Evolutionary conservation across 2,797 vertebrate genomes (phyloP).

Genomic region (Sciaenops ocellatus): DNA sequence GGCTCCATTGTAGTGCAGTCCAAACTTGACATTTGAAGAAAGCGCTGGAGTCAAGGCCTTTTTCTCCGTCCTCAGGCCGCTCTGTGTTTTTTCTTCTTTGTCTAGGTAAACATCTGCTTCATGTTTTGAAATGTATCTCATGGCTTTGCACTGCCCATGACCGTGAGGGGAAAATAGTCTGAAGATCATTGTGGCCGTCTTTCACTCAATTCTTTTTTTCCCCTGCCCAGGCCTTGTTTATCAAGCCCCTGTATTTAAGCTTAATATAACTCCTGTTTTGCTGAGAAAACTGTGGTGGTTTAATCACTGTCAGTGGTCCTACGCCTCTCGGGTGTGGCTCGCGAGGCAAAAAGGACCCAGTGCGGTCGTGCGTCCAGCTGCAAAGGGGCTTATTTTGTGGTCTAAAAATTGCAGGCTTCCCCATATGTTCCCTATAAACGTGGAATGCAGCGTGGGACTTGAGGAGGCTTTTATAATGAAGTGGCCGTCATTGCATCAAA

Average conservation of each 20-base stretch:
- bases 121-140: constrained; percentile 85
- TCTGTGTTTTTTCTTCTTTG: constrained; percentile 76
- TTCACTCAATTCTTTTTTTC: constrained; percentile 81
- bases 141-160: constrained; percentile 80
- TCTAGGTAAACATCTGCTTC: constrained; percentile 87
- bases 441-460: constrained; percentile 89
- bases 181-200: constrained; percentile 84
- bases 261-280: constrained; percentile 92
- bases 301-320: constrained; percentile 88
- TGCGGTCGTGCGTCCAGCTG: constrained; percentile 88
- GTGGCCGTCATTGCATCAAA: constrained; percentile 88
- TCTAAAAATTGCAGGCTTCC: constrained; percentile 89
- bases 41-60: constrained; percentile 65
- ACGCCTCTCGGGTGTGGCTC: constrained; percentile 87
- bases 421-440: constrained; percentile 86
- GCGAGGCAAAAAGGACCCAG: constrained; percentile 81
- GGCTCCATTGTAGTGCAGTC: constrained; percentile 63
- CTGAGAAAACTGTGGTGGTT: constrained; percentile 89
- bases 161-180: constrained; percentile 83
- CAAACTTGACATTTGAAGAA: constrained; percentile 77
- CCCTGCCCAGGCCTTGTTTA: constrained; percentile 87
- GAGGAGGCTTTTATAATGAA: constrained; percentile 87
- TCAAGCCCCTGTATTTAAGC: constrained; percentile 92
- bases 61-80: constrained; percentile 44
- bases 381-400: constrained; percentile 90